phyloP scores from a whole-genome alignment of 2,113 vertebrate genomes.

The Perca flavescens region DNA sequence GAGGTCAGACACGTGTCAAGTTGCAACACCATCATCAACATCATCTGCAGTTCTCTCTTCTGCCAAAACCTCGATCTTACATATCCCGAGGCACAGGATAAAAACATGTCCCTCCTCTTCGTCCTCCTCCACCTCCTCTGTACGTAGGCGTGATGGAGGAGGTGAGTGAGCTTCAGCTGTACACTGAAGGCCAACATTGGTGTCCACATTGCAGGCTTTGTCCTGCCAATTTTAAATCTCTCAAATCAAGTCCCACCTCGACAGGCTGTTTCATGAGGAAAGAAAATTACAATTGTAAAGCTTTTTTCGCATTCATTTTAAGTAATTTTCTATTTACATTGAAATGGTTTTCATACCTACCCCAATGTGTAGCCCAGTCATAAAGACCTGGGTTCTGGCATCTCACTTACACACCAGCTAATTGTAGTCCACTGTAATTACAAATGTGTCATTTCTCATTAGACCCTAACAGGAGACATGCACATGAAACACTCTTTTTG shows the following conservation, averaged over 20 bases:
- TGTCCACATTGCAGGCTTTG: constrained; percentile 39
- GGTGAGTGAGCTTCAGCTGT: constrained; percentile 57
- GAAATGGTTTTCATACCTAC: neutral
- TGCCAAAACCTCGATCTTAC: constrained; percentile 41
- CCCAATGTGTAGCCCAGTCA: constrained; percentile 13
- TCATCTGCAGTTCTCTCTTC: constrained; percentile 30
- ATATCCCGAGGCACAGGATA: constrained; percentile 44
- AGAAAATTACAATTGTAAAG: constrained; percentile 7
- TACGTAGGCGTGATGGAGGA: constrained; percentile 70
- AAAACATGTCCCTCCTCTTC: constrained; percentile 60
- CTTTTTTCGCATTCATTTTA: neutral
- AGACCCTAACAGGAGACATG: constrained; percentile 64
- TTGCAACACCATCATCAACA: constrained; percentile 22
- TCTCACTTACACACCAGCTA: constrained; percentile 74
- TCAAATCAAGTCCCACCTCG: constrained; percentile 29
- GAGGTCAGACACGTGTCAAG: constrained; percentile 29
- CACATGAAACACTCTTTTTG: constrained; percentile 62
- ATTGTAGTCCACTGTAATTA: constrained; percentile 81
- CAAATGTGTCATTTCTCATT: constrained; percentile 82
- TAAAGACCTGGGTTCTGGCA: constrained; percentile 51
- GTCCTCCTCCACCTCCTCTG: constrained; percentile 62
- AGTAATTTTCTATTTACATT: neutral
- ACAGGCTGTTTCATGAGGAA: neutral
- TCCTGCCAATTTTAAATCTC: constrained; percentile 42
- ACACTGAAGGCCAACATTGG: constrained; percentile 37